Conservation (phyloP, 2,113 vertebrate species). For the Corapipo altera region DNA sequence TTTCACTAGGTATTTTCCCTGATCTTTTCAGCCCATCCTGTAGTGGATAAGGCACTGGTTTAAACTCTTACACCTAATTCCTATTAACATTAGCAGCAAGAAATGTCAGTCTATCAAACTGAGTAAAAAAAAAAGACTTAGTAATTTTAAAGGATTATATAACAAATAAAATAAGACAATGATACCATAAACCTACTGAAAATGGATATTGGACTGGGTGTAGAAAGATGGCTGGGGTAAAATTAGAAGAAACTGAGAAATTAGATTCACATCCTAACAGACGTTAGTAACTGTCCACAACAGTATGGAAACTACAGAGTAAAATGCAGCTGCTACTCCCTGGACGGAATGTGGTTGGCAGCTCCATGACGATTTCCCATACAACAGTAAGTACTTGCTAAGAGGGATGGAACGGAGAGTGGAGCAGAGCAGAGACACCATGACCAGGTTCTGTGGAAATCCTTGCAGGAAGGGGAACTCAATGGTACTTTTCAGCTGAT, state of each 20-base stretch:
- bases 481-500: not conserved
- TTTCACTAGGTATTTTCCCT: not conserved
- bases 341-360: not conserved
- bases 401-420: not conserved
- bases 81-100: not conserved
- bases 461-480: not conserved
- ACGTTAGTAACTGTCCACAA: not conserved
- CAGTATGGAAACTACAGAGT: not conserved
- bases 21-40: not conserved
- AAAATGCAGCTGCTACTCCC: not conserved
- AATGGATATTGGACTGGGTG: not conserved
- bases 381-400: not conserved
- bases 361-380: not conserved
- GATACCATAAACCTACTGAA: not conserved
- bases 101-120: not conserved
- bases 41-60: not conserved
- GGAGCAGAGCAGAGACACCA: not conserved
- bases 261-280: not conserved
- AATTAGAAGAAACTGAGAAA: not conserved
- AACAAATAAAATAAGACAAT: not conserved
- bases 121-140: not conserved
- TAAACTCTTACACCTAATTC: not conserved
- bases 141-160: not conserved
- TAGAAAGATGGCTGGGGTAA: not conserved
- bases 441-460: not conserved